phyloP scores from a whole-genome alignment of 2,797 vertebrate species.

The Argyrosomus regius region DNA sequence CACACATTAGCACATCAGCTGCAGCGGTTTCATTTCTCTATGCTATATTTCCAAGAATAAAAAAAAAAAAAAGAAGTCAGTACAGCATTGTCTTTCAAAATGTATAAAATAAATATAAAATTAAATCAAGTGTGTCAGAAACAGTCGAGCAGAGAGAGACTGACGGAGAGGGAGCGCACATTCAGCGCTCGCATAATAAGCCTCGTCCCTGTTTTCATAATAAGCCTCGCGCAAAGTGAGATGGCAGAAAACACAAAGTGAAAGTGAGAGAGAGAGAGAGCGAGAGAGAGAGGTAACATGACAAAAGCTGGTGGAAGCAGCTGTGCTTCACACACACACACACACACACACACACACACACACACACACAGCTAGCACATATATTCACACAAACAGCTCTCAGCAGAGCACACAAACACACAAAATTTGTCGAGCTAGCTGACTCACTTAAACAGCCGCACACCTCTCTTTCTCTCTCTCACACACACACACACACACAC shows the following conservation, averaged over 20 bases:
- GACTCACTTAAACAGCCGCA: neutral
- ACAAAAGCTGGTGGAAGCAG: constrained; percentile 47
- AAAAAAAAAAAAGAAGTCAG: neutral
- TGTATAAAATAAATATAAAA: neutral
- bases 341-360: constrained; percentile 13
- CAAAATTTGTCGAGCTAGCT: constrained; percentile 8
- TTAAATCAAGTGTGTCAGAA: neutral
- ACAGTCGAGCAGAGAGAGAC: constrained; percentile 9
- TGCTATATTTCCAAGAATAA: neutral
- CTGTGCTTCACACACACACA: constrained; percentile 36
- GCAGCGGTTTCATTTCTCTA: neutral
- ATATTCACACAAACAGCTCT: neutral
- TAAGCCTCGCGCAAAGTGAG: constrained; percentile 25
- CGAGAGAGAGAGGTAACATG: constrained; percentile 13
- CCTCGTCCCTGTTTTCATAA: constrained; percentile 27
- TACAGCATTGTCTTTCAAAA: neutral
- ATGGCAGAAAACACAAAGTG: constrained; percentile 34
- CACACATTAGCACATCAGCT: neutral
- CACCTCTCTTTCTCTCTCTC: no score
- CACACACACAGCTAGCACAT: neutral
- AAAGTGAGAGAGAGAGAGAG: constrained; percentile 19
- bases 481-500: neutral
- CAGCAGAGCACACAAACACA: neutral
- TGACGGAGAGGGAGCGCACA: neutral
- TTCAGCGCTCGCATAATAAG: constrained; percentile 33